Conservation (phyloP, 2,797 vertebrate genomes). For the Cryptoblepharus egeriae region DNA sequence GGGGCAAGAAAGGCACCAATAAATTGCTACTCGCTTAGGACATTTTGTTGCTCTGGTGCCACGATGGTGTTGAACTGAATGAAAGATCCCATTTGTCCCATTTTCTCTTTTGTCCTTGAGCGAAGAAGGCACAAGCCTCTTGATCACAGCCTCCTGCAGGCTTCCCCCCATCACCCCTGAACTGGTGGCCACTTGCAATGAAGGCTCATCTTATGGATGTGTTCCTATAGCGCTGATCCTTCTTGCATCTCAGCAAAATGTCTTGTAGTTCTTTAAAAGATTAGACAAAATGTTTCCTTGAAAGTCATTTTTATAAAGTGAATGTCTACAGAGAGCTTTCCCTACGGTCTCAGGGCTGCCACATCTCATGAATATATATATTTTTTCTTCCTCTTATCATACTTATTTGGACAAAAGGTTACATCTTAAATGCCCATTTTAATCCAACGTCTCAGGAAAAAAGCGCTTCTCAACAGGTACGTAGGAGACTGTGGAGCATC, state of each 20-base stretch:
- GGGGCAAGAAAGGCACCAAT: no score
- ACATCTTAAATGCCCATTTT: conserved; percentile 24
- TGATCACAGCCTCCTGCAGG: conserved; percentile 26
- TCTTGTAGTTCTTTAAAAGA: conserved; percentile 33
- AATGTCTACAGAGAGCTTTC: conserved; percentile 26
- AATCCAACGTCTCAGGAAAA: conserved; percentile 30
- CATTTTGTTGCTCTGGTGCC: no score
- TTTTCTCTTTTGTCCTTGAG: no score
- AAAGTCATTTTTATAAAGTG: conserved; percentile 43
- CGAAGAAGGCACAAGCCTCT: no score
- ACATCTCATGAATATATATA: conserved; percentile 23
- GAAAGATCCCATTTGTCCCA: no score
- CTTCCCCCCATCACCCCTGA: conserved; percentile 47
- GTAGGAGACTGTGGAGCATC: background rate
- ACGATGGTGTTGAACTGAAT: no score
- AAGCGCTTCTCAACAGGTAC: conserved; percentile 13
- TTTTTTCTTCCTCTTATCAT: conserved; percentile 9
- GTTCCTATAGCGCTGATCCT: conserved; percentile 46
- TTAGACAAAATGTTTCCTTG: conserved; percentile 34
- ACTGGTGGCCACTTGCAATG: conserved; percentile 38
- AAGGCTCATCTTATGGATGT: conserved; percentile 43
- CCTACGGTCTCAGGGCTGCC: background rate
- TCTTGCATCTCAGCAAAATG: conserved; percentile 24
- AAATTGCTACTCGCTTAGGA: no score
- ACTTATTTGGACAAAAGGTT: conserved; percentile 35